Evolutionary conservation across 2,888 invertebrate species (phyloP), one percentile per base, ranked within the genome.

Genomic region (Scaptomyza polygonia): DNA sequence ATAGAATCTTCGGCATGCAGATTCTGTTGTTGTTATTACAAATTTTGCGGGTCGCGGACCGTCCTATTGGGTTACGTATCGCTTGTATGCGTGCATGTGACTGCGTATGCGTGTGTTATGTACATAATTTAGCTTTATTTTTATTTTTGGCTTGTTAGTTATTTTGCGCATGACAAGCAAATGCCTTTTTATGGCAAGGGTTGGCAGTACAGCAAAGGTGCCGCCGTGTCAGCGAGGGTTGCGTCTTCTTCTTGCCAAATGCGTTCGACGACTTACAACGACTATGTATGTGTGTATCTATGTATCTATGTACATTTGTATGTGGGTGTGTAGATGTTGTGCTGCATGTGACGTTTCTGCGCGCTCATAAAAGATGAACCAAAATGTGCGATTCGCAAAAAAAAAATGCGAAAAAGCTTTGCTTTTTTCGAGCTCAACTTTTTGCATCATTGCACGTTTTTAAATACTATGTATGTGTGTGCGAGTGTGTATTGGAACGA

Each of bases 161-260:
- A 44, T 55, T 67, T 57, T 87, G 81, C 81, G 81, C 81, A 81
- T 81, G 81, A 58, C 71, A 51, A 54, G 58, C 53, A 57, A 63
- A 62, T 77, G 73, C 62, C 74, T 86, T 72, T 77, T 70, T 71
- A 69, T 62, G 71, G 82, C 82, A 87, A 87, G 88, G 86, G 88
- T 87, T 87, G 86, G 64, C 87, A 78, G 64, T 42, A 51, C 42
- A n/a, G 16, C n/a, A 70, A 64, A 76, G 55, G 49, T 70, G 63
- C 52, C 36, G 57, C 56, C 36, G 65, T 52, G 72, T 65, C 65
- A 63, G 56, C 62, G 77, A 72, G 73, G 73, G 73, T 77, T 74
- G 77, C 65, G 27, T 36, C 58, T 54, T 47, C 39, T 16, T 42
- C 30, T 49, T 59, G 57, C 52, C 47, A 62, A 62, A 55, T 69